A percentile compares a stretch with the other conserved stretches of the same genome.
Evolutionary conservation across 2,888 invertebrate genomes (phyloP).

Genomic region (Heterodera filipjevi): DNA sequence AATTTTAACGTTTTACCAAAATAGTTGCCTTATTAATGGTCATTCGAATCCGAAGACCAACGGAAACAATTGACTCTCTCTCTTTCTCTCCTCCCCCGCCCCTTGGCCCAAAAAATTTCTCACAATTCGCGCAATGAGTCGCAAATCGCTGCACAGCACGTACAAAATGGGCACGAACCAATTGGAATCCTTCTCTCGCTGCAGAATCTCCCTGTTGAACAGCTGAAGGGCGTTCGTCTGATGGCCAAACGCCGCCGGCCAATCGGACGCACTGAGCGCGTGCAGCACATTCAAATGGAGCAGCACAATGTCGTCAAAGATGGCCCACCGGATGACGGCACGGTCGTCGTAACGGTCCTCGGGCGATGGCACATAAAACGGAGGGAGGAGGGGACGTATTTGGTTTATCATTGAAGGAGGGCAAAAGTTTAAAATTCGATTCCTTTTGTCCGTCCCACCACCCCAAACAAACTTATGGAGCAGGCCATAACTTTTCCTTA

Average conservation of each 20-base stretch:
- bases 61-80: too few species aligned
- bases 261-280: conserved; percentile 43
- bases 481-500: too few species aligned
- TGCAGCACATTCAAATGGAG: conserved; percentile 52
- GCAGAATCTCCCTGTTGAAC: conserved; percentile 73
- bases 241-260: conserved; percentile 37
- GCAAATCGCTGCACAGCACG: conserved; percentile 82
- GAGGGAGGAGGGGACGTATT: neutral
- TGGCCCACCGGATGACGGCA: conserved; percentile 45
- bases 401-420: neutral
- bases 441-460: too few species aligned
- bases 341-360: conserved; percentile 44
- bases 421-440: too few species aligned
- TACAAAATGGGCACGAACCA: conserved; percentile 96
- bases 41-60: too few species aligned
- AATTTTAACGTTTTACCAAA: too few species aligned
- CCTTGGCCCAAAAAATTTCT: too few species aligned
- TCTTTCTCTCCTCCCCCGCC: too few species aligned
- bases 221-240: conserved; percentile 55
- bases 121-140: conserved; percentile 72
- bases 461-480: too few species aligned
- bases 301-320: conserved; percentile 47
- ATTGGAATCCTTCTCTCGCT: conserved; percentile 72
- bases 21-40: too few species aligned
- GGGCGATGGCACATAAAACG: conserved; percentile 38